Conservation (phyloP, 2,797 vertebrate species). For the Synanceia verrucosa region DNA sequence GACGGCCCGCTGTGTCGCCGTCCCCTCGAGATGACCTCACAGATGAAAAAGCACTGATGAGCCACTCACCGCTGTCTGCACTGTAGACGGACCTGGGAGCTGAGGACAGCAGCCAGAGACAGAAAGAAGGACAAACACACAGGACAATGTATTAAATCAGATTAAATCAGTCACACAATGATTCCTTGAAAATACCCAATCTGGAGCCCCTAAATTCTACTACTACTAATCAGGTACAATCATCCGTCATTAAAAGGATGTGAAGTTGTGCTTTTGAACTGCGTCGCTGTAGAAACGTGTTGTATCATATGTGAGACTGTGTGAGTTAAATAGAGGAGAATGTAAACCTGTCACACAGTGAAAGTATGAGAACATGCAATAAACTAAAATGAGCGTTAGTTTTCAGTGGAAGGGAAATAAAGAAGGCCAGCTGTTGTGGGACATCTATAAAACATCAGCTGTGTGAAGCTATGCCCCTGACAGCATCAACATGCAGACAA, state of each 20-base stretch:
- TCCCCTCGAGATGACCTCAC: slow-evolving; percentile 45
- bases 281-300: too few relatives aligned
- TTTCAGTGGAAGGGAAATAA: slow-evolving; percentile 23
- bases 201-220: neutral
- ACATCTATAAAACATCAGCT: slow-evolving; percentile 69
- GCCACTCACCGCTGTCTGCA: slow-evolving; percentile 90
- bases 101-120: slow-evolving; percentile 63
- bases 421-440: slow-evolving; percentile 47
- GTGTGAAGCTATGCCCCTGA: slow-evolving; percentile 14
- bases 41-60: slow-evolving; percentile 49
- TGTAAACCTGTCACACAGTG: slow-evolving; percentile 2
- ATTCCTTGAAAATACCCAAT: neutral
- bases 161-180: neutral
- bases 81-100: slow-evolving; percentile 89
- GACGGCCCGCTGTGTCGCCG: neutral
- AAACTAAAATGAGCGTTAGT: neutral
- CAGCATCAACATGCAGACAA: slow-evolving; percentile 29
- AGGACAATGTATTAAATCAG: neutral
- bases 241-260: neutral
- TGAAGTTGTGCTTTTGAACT: neutral
- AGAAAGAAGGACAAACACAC: slow-evolving; percentile 4
- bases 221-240: neutral
- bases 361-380: neutral
- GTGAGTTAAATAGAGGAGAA: too few relatives aligned
- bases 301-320: neutral